These are phyloP conservation scores for Stomorhina lunata DNA, from an alignment of 2,888 invertebrate species.

Conservation along the genomic window DNA sequence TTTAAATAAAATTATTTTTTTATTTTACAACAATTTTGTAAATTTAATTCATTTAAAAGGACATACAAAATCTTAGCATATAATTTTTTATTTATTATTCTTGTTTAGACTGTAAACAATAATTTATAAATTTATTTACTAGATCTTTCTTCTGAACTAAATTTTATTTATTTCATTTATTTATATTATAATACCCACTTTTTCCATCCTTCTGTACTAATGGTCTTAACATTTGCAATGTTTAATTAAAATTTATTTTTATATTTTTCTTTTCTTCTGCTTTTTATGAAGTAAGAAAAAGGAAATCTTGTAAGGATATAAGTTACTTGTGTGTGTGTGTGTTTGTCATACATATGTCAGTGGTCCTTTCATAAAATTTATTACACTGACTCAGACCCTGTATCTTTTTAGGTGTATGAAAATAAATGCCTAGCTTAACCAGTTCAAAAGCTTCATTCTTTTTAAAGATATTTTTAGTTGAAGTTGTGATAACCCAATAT, in stretches of 20 bases:
- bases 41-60: too few species aligned
- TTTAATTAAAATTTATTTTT: constrained; percentile 53
- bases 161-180: constrained; percentile 1
- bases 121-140: constrained; percentile 22
- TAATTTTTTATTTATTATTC: neutral
- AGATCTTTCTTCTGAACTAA: neutral
- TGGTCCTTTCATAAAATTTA: constrained; percentile 31
- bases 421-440: neutral
- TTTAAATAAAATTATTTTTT: too few species aligned
- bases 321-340: neutral
- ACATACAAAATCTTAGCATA: too few species aligned
- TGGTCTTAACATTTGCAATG: constrained; percentile 11
- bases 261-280: constrained; percentile 3
- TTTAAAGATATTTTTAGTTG: neutral
- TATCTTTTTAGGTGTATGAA: constrained; percentile 3
- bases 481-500: neutral
- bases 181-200: neutral
- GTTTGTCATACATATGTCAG: constrained; percentile 44
- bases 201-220: neutral
- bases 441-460: neutral
- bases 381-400: constrained; percentile 23
- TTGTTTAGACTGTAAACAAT: neutral
- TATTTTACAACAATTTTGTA: too few species aligned
- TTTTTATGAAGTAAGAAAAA: neutral
- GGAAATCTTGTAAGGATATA: neutral